A percentile compares a stretch with the other conserved stretches of the same genome.
phyloP scores from a whole-genome alignment of 2,797 vertebrate species.

The Setipinna tenuifilis region DNA sequence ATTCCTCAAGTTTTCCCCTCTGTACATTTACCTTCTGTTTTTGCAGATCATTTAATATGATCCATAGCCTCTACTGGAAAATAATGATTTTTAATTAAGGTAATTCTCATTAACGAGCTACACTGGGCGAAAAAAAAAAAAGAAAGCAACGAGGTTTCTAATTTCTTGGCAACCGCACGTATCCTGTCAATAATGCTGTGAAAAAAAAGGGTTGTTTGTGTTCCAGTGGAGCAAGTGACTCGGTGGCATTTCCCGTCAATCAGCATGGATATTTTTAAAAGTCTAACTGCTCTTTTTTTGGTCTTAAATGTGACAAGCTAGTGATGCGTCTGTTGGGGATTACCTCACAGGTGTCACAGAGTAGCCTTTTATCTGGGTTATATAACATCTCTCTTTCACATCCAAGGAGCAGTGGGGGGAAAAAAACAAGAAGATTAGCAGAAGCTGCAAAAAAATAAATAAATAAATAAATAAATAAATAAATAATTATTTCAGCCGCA shows the following conservation, averaged over 20 bases:
- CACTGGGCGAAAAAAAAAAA: not conserved
- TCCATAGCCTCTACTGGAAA: not conserved
- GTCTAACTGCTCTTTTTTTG: not conserved
- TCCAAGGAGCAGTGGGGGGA: not conserved
- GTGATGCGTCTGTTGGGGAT: not conserved
- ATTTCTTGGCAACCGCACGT: not conserved
- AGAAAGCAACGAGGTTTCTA: not conserved
- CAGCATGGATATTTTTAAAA: constrained; percentile 19
- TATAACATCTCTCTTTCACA: constrained; percentile 6
- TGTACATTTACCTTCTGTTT: not conserved
- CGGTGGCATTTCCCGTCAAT: not conserved
- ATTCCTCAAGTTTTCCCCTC: not conserved
- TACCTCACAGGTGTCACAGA: not conserved
- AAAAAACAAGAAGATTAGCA: not conserved
- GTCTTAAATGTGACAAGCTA: not conserved
- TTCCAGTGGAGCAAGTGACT: not conserved
- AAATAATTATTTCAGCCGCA: not conserved
- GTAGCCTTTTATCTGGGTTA: not conserved
- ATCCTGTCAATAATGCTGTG: not conserved
- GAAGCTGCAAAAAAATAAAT: not conserved
- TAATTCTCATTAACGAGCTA: not conserved
- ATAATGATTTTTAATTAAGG: not conserved
- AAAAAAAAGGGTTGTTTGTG: not conserved
- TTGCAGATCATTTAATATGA: not conserved
- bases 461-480: not conserved